Conservation (phyloP, 1,140 invertebrate genomes). For the Dinoponera quadriceps region DNA sequence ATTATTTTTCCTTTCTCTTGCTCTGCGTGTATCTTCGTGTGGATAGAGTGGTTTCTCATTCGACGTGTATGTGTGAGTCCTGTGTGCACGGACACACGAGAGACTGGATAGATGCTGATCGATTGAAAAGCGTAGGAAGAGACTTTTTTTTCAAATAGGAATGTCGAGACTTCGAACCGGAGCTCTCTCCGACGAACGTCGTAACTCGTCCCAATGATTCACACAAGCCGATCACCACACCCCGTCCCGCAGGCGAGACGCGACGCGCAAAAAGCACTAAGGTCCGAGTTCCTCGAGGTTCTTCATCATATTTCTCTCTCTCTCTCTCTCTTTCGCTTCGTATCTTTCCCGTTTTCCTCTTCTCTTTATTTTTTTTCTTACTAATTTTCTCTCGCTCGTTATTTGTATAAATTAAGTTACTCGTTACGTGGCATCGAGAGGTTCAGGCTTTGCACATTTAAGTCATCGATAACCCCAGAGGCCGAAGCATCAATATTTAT, state of each 20-base stretch:
- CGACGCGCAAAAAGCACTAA: constrained; percentile 45
- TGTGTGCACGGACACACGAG: constrained; percentile 32
- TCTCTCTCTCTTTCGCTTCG: constrained; percentile 45
- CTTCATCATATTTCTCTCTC: constrained; percentile 41
- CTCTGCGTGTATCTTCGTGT: constrained; percentile 57
- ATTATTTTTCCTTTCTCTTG: constrained; percentile 29
- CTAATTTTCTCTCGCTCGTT: constrained; percentile 56
- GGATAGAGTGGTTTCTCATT: constrained; percentile 41
- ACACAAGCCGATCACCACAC: constrained; percentile 40
- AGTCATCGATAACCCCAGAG: constrained; percentile 66
- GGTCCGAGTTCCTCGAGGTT: constrained; percentile 40
- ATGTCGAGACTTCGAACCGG: constrained; percentile 64
- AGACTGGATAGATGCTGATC: constrained; percentile 40
- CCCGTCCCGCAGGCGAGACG: constrained; percentile 19
- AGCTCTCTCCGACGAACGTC: constrained; percentile 55
- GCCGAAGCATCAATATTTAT: constrained; percentile 57
- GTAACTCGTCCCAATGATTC: constrained; percentile 13
- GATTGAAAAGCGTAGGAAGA: constrained; percentile 59
- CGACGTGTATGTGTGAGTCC: constrained; percentile 49
- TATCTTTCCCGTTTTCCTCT: constrained; percentile 31
- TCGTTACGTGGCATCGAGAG: constrained; percentile 39
- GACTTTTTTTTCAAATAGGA: constrained; percentile 73
- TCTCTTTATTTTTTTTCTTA: constrained; percentile 62
- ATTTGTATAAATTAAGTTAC: constrained; percentile 66
- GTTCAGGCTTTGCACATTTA: constrained; percentile 42